Percentiles rank a stretch among this genome's conserved stretches.
Evolutionary conservation across 2,113 vertebrate genomes (phyloP).

Genomic region (cattle (Bos taurus)): ARS-UCD2.0 NC_037350.1:4973001-4973500

Average conservation of each 20-base stretch:
- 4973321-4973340: not conserved
- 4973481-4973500: not conserved
- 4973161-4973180: not conserved
- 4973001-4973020: not conserved
- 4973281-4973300: not conserved
- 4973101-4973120: not conserved
- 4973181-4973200: not conserved
- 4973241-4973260: not conserved
- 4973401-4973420: not conserved
- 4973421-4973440: not conserved
- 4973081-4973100: not conserved
- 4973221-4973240: not conserved
- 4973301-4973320: not conserved
- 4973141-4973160: not conserved
- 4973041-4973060: not conserved
- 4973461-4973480: not conserved
- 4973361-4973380: fast-evolving
- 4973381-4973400: not conserved
- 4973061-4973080: not conserved
- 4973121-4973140: not conserved
- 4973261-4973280: not conserved
- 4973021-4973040: fast-evolving
- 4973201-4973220: not conserved
- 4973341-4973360: not conserved
- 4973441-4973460: fast-evolving